Conservation (phyloP, 2,113 vertebrate species). For the Rhynchopsitta pachyrhyncha region DNA sequence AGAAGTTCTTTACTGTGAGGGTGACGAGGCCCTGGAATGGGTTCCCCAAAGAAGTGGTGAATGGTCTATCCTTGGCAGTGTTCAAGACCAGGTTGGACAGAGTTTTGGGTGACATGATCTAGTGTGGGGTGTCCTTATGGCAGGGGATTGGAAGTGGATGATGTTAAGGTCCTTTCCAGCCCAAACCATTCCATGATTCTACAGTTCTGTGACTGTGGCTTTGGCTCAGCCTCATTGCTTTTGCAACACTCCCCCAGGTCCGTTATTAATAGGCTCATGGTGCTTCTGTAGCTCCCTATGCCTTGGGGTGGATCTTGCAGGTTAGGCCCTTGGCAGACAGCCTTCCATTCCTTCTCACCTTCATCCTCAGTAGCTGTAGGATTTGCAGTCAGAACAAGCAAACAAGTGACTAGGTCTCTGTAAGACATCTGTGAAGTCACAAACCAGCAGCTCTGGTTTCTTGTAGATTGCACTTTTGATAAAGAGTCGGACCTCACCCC, state of each 20-base stretch:
- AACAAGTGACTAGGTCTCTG: neutral
- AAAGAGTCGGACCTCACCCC: constrained; percentile 75
- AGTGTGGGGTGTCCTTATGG: neutral
- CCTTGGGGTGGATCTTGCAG: neutral
- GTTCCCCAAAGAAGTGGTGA: neutral
- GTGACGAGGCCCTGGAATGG: neutral
- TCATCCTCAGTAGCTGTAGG: fast-evolving
- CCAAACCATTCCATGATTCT: neutral
- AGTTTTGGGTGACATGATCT: neutral
- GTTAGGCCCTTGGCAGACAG: fast-evolving
- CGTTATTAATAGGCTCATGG: neutral
- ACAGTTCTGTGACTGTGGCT: neutral
- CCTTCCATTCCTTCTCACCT: neutral
- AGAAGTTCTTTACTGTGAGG: neutral
- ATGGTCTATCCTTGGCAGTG: neutral
- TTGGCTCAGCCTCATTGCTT: neutral
- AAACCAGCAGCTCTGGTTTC: neutral
- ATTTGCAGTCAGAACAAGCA: neutral
- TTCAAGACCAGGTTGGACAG: neutral
- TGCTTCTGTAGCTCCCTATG: fast-evolving
- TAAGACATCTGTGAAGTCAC: neutral
- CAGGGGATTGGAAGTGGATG: neutral
- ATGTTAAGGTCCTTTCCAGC: neutral
- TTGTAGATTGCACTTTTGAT: constrained; percentile 80
- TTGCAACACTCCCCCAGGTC: fast-evolving